Percentiles rank a stretch among this genome's conserved stretches.
Conservation (phyloP, 1,140 invertebrate genomes). For the Drosophila murphyi region DNA sequence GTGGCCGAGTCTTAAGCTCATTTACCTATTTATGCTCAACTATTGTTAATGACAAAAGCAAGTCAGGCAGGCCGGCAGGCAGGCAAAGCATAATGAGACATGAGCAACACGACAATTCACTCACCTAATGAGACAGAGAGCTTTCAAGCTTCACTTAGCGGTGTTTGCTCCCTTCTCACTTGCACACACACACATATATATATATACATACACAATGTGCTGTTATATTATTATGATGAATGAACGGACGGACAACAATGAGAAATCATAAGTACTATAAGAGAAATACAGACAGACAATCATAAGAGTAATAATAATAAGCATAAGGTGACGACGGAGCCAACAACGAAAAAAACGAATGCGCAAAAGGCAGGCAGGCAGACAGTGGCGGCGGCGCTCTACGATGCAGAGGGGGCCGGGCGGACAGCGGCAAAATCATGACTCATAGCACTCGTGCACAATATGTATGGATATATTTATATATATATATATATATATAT, state of each 20-base stretch:
- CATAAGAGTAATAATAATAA: conserved; percentile 81
- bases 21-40: conserved; percentile 52
- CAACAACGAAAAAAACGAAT: conserved; percentile 63
- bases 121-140: conserved; percentile 68
- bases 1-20: conserved; percentile 45
- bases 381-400: conserved; percentile 9
- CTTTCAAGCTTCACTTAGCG: conserved; percentile 72
- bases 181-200: conserved; percentile 1
- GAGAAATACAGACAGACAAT: conserved; percentile 38
- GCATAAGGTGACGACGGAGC: conserved; percentile 78
- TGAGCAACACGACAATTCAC: conserved; percentile 53
- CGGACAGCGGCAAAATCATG: conserved; percentile 64
- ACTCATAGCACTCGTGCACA: conserved; percentile 68
- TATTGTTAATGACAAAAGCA: conserved; percentile 67
- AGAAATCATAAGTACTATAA: conserved; percentile 74
- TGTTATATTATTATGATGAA: conserved; percentile 76
- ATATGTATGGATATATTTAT: background rate
- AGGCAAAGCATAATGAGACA: conserved; percentile 70
- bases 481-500: too few species aligned
- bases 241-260: conserved; percentile 70
- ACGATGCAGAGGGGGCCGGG: conserved; percentile 9
- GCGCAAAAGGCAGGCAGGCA: conserved; percentile 68
- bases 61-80: background rate
- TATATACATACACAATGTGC: conserved; percentile 51
- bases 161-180: conserved; percentile 44